Conservation (phyloP, 2,888 invertebrate genomes). For the Ptychoptera contaminata region DNA sequence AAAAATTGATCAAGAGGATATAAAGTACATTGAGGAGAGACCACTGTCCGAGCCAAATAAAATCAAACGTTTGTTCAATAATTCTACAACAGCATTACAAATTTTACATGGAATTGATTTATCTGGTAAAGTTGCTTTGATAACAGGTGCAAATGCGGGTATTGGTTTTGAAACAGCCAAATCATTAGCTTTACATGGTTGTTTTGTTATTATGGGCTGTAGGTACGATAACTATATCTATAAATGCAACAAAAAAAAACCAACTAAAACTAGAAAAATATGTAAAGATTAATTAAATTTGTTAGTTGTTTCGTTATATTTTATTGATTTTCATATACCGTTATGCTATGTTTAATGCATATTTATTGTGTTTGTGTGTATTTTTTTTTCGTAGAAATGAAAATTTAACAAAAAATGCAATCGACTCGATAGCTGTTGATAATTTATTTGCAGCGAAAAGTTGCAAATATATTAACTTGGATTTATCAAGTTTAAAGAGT, state of each 20-base stretch:
- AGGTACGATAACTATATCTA: constrained; percentile 12
- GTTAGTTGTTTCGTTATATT: too few relatives aligned
- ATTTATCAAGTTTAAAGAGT: constrained; percentile 51
- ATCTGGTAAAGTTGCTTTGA: constrained; percentile 63
- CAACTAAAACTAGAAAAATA: neutral
- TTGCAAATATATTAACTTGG: constrained; percentile 47
- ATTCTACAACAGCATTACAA: constrained; percentile 66
- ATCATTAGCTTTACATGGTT: constrained; percentile 75
- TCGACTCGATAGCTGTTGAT: constrained; percentile 51
- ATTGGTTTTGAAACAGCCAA: constrained; percentile 89
- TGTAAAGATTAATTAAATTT: neutral
- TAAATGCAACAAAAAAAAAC: too few relatives aligned
- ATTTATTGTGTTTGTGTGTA: too few relatives aligned
- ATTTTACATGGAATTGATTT: constrained; percentile 77
- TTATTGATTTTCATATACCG: too few relatives aligned
- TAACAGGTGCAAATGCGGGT: constrained; percentile 85
- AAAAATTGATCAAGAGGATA: too few relatives aligned
- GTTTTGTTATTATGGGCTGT: constrained; percentile 77
- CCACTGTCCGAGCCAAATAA: constrained; percentile 40
- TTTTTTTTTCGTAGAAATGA: constrained; percentile 40
- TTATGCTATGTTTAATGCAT: too few relatives aligned
- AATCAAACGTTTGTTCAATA: constrained; percentile 76
- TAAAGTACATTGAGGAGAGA: constrained; percentile 41
- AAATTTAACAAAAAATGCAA: constrained; percentile 50
- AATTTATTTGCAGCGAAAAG: constrained; percentile 45